A percentile compares a stretch with the other conserved stretches of the same genome.
These are phyloP conservation scores for Lepidothrix coronata DNA, from an alignment of 2,113 vertebrate species.

Conservation along the genomic window DNA sequence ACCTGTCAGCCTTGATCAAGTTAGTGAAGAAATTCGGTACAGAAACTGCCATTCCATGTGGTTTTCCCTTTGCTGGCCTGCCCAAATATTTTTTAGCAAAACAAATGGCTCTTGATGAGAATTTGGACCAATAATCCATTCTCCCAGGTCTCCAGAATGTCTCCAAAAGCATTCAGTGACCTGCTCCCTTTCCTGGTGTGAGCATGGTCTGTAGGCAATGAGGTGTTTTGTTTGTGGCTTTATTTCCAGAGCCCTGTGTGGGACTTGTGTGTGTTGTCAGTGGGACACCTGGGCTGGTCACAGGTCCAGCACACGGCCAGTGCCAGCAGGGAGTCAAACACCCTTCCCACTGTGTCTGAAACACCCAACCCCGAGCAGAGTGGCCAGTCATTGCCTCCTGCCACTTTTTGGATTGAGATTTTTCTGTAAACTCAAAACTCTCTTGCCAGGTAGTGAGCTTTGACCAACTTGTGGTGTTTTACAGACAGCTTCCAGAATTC, in stretches of 20 bases:
- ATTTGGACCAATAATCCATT: not conserved
- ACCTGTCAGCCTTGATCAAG: not conserved
- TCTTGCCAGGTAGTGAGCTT: not conserved
- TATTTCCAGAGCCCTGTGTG: not conserved
- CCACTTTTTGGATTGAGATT: not conserved
- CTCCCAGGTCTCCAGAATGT: not conserved
- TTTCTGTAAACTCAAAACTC: not conserved
- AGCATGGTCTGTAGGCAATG: fast-evolving
- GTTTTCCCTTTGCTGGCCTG: not conserved
- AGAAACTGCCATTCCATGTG: not conserved
- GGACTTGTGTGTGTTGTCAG: not conserved
- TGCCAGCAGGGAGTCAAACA: not conserved
- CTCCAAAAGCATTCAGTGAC: not conserved
- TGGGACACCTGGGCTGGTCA: not conserved
- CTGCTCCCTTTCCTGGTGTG: not conserved
- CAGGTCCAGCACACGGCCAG: fast-evolving
- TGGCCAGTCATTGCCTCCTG: not conserved
- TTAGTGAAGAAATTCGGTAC: not conserved
- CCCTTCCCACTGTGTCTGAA: not conserved
- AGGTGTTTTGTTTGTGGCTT: not conserved
- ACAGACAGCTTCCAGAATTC: not conserved
- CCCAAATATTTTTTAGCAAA: not conserved
- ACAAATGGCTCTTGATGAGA: not conserved
- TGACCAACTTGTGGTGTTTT: not conserved
- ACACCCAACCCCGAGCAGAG: not conserved